phyloP scores from a whole-genome alignment of 2,888 invertebrate species.

The Panopea generosa region DNA sequence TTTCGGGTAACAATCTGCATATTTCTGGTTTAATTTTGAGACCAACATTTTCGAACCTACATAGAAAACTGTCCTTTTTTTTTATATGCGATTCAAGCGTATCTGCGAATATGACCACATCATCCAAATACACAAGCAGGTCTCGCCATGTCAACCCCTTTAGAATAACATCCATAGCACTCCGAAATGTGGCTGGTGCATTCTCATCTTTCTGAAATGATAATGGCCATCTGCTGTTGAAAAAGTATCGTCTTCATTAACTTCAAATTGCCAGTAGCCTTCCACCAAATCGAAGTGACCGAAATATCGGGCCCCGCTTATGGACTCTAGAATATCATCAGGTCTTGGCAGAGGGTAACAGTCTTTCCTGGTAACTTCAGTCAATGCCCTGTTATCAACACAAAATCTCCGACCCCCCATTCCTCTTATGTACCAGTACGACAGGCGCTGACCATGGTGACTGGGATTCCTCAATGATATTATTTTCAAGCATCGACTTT shows the following conservation, averaged over 20 bases:
- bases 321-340: slow-evolving; percentile 32
- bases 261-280: slow-evolving; percentile 31
- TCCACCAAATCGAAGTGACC: slow-evolving; percentile 29
- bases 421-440: slow-evolving; percentile 21
- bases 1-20: slow-evolving; percentile 14
- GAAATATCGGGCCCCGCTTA: slow-evolving; percentile 41
- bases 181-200: slow-evolving; percentile 19
- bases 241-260: slow-evolving; percentile 11
- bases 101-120: slow-evolving; percentile 18
- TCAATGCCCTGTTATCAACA: slow-evolving; percentile 25
- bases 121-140: slow-evolving; percentile 24
- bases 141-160: slow-evolving; percentile 14
- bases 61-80: slow-evolving; percentile 2
- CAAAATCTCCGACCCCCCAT: slow-evolving; percentile 35
- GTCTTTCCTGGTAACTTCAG: slow-evolving; percentile 24
- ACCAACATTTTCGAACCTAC: slow-evolving; percentile 3
- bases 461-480: slow-evolving; percentile 14
- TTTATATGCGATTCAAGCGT: slow-evolving; percentile 14
- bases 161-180: slow-evolving; percentile 22
- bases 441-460: slow-evolving; percentile 14
- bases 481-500: slow-evolving; percentile 24
- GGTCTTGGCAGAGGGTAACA: slow-evolving; percentile 33
- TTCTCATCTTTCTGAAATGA: slow-evolving; percentile 15
- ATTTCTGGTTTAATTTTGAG: slow-evolving; percentile 32
- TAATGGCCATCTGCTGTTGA: slow-evolving; percentile 16